Evolutionary conservation across 2,113 vertebrate genomes (phyloP).

Genomic region (Solenodon paradoxus): DNA sequence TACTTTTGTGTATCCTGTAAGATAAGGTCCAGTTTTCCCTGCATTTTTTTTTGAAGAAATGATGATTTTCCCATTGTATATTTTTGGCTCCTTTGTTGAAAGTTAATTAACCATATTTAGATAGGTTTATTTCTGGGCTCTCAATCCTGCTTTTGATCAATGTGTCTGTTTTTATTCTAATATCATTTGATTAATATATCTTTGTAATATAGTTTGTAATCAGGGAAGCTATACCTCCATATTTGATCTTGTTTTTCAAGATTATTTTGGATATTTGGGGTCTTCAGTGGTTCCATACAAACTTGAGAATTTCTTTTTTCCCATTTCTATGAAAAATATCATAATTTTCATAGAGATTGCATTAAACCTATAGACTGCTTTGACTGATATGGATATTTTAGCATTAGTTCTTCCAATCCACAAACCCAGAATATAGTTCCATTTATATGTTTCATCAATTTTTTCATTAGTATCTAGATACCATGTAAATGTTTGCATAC

Average conservation of each 20-base stretch:
- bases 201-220: not conserved
- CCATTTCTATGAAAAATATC: not conserved
- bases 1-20: not conserved
- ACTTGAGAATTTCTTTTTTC: not conserved
- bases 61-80: too few species aligned
- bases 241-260: not conserved
- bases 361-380: too few species aligned
- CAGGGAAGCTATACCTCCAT: not conserved
- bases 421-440: not conserved
- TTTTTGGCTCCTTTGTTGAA: too few species aligned
- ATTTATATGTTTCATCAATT: not conserved
- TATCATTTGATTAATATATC: too few species aligned
- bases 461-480: not conserved
- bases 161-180: too few species aligned
- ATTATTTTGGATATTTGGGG: not conserved
- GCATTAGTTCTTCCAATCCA: too few species aligned
- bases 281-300: too few species aligned
- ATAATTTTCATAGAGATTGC: not conserved
- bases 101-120: too few species aligned
- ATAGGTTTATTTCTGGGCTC: too few species aligned
- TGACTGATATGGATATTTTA: not conserved
- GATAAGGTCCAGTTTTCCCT: not conserved
- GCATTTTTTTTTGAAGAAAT: too few species aligned
- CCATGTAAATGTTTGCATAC: too few species aligned
- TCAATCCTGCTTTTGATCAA: too few species aligned